These are phyloP conservation scores for Hydrozoanthus gracilis DNA, from an alignment of 92 coral and sea anemone genomes.

Conservation along the genomic window DNA sequence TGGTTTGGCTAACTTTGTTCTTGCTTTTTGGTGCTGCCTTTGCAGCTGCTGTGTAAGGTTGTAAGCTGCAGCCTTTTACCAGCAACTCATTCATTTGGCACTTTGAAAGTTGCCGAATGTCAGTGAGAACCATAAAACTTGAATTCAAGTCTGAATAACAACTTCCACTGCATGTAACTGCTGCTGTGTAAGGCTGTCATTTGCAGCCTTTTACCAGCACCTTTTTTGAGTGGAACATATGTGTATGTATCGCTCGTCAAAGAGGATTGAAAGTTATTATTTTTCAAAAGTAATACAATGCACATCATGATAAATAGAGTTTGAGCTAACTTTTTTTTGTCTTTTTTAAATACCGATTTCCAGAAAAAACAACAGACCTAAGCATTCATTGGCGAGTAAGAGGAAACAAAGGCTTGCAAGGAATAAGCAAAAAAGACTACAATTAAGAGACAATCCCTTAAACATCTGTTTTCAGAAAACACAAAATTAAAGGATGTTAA, in stretches of 20 bases:
- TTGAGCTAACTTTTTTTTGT: background rate
- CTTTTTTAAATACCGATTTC: background rate
- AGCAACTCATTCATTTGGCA: conserved; percentile 62
- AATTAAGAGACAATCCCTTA: conserved; percentile 27
- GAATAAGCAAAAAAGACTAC: conserved; percentile 60
- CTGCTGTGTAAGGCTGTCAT: conserved; percentile 61
- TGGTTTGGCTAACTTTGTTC: no score
- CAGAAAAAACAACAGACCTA: conserved; percentile 58
- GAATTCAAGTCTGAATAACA: conserved; percentile 46
- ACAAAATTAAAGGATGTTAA: conserved; percentile 54
- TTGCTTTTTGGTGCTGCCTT: conserved; percentile 47
- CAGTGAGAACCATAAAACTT: conserved; percentile 50
- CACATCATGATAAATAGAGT: background rate
- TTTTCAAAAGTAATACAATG: background rate
- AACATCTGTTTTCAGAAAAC: conserved; percentile 30
- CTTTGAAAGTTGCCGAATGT: conserved; percentile 51
- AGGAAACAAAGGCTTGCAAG: conserved; percentile 66
- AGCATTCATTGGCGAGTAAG: conserved; percentile 58
- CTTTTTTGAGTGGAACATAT: conserved; percentile 58
- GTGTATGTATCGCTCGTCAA: conserved; percentile 44
- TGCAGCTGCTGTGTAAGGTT: conserved; percentile 67
- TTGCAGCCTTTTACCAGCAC: conserved; percentile 65
- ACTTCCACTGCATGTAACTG: conserved; percentile 48
- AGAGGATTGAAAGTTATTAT: conserved; percentile 46
- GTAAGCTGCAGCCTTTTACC: conserved; percentile 60